Evolutionary conservation across 2,113 vertebrate species (phyloP).

Genomic region (Syngnathoides biaculeatus): DNA sequence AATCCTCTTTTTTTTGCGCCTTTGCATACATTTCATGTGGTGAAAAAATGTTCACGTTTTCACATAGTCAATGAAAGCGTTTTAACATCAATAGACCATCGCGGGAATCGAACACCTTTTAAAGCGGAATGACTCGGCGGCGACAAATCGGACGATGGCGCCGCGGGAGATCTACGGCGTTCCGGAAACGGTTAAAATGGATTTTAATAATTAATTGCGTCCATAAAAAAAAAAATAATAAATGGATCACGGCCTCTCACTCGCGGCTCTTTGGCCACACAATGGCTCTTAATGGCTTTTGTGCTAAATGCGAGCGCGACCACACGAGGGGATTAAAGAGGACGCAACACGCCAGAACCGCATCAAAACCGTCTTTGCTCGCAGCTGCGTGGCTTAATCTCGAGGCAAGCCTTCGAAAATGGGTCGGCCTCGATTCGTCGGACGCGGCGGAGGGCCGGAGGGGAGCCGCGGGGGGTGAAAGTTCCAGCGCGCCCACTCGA

Average conservation of each 20-base stretch:
- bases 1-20: conserved; percentile 42
- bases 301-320: conserved; percentile 44
- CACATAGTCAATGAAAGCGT: not conserved
- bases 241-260: not conserved
- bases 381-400: conserved; percentile 52
- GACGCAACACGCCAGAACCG: conserved; percentile 33
- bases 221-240: not conserved
- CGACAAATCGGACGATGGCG: not conserved
- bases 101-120: not conserved
- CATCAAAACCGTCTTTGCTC: conserved; percentile 40
- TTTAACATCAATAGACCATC: not conserved
- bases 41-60: not conserved
- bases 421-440: conserved; percentile 27
- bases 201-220: not conserved
- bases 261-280: conserved; percentile 21
- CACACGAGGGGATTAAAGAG: conserved; percentile 53
- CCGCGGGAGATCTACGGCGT: too few relatives aligned
- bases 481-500: not conserved
- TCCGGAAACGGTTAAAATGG: too few relatives aligned
- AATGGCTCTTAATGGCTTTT: conserved; percentile 57
- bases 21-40: conserved; percentile 11
- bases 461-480: not conserved
- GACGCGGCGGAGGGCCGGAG: not conserved
- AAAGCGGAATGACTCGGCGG: too few relatives aligned
- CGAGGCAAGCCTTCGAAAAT: conserved; percentile 31